Conservation (phyloP, 2,797 vertebrate genomes). For the Leptoclinus maculatus region DNA sequence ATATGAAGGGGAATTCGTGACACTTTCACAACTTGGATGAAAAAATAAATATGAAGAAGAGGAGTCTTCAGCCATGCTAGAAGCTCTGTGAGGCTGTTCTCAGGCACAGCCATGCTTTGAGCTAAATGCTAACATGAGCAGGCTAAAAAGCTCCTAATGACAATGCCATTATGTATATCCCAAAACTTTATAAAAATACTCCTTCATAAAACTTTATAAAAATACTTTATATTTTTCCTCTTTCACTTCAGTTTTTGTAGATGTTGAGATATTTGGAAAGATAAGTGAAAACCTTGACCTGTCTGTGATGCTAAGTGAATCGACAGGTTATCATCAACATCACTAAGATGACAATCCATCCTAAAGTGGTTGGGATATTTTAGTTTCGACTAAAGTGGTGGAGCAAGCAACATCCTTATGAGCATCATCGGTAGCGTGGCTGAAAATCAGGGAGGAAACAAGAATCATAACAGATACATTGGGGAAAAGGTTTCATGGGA, state of each 20-base stretch:
- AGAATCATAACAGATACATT: background rate
- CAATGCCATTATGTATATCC: too few relatives aligned
- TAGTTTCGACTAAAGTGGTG: background rate
- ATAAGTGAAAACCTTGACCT: background rate
- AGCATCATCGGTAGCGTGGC: background rate
- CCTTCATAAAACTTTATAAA: background rate
- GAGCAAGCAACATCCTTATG: background rate
- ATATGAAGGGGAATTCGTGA: too few relatives aligned
- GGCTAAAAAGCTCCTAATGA: background rate
- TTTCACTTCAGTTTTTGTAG: background rate
- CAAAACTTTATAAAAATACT: background rate
- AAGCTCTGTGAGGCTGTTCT: background rate
- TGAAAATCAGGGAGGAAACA: background rate
- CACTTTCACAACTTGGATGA: background rate
- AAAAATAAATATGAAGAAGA: background rate
- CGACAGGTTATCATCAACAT: background rate
- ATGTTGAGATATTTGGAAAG: background rate
- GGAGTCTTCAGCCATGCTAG: too few relatives aligned
- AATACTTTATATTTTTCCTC: background rate
- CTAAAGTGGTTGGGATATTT: background rate
- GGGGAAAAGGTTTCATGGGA: background rate
- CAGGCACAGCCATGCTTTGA: background rate
- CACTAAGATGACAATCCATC: background rate
- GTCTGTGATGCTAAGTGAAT: background rate
- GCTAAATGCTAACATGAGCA: background rate